These are phyloP conservation scores for Cygnus atratus DNA, from an alignment of 2,113 vertebrate genomes.

Conservation along the genomic window DNA sequence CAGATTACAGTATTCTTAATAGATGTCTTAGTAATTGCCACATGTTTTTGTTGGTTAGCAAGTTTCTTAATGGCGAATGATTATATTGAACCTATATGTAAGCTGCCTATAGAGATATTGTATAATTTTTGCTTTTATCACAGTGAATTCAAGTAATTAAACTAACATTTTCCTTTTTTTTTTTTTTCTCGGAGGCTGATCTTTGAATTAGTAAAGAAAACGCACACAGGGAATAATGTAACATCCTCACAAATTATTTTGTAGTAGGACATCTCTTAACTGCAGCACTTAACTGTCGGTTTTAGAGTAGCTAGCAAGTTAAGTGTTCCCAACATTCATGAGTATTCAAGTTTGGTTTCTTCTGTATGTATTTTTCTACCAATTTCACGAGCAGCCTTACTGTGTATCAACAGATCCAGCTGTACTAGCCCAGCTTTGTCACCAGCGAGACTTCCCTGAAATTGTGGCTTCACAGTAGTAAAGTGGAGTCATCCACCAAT, in stretches of 20 bases:
- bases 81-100: not conserved
- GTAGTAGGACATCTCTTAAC: not conserved
- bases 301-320: not conserved
- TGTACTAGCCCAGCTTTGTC: not conserved
- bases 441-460: fast-evolving
- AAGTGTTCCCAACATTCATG: fast-evolving
- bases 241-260: not conserved
- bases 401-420: fast-evolving
- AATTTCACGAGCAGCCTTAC: not conserved
- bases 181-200: not conserved
- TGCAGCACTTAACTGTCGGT: not conserved
- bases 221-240: fast-evolving
- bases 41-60: not conserved
- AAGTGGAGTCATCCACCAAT: not conserved
- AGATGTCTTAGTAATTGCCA: not conserved
- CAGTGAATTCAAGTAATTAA: not conserved
- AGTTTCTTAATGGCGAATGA: not conserved
- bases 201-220: not conserved
- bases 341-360: not conserved
- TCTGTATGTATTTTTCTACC: fast-evolving
- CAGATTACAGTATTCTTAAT: not conserved
- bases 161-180: fast-evolving
- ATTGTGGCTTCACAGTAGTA: not conserved
- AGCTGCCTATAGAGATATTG: not conserved
- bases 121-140: not conserved